Base-by-base conservation (phyloP, 2,113 vertebrate species). In the Stomatorhinus ivindoensis region DNA sequence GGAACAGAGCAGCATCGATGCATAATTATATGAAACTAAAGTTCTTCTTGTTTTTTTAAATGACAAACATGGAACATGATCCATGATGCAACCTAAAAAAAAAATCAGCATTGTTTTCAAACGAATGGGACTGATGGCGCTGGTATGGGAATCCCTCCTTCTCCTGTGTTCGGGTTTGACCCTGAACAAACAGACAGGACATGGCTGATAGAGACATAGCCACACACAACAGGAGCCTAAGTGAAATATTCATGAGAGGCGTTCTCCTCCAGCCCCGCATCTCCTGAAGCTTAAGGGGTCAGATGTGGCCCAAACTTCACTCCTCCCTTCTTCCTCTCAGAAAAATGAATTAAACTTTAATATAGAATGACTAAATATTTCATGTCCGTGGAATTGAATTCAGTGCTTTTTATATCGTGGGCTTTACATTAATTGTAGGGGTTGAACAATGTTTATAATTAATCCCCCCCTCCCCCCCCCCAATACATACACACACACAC, bases 171-270 rank as follows among this genome's bases (percentile, higher is more conserved):
- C 89, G 90, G 86, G 82, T n/a, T 53, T 89, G 90, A 91, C 90
- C 92, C 89, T 51, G 44, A 35, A 82, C 84, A 73, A 91, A 91
- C 90, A 88, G 89, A 89, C 89, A 89, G 48, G 84, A 88, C 87
- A 89, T 46, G 11, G 31, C 65, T 87, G 89, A 50, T 3, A 76
- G 86, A 88, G 69, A 90, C 42, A 88, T 84, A 58, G 86, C 58
- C 90, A 89, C 80, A 61, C 76, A 19, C 88, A 19, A 21, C 6
- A n/a, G 31, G 87, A 84, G 65, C 88, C 15, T 4, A 53, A 73
- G 92, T 93, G 91, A 92, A 92, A 93, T 92, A 92, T 92, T 92
- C 88, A 93, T 91, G 76, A 82, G 47, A 87, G 87, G 42, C 35
- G 87, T 83, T 88, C 87, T 46, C 82, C 27, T 50, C 69, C 88